Conservation (phyloP, 2,797 vertebrate genomes). For the Mastacembelus armatus region DNA sequence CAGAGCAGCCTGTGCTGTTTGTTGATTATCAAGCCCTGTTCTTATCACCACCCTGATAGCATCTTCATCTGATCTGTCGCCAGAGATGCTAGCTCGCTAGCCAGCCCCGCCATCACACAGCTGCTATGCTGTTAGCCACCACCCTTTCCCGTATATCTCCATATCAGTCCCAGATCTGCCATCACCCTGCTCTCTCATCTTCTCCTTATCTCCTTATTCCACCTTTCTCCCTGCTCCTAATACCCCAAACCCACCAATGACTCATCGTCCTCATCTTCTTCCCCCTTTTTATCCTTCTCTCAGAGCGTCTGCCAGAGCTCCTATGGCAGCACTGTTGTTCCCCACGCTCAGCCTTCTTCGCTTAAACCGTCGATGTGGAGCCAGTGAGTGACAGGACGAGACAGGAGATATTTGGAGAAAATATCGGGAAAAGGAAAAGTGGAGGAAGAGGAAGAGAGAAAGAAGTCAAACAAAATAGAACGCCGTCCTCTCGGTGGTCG, state of each 20-base stretch:
- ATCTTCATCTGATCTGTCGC: slow-evolving; percentile 88
- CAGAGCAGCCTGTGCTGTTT: slow-evolving; percentile 73
- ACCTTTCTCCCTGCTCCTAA: slow-evolving; percentile 71
- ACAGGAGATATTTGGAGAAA: slow-evolving; percentile 31
- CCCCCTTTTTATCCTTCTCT: slow-evolving; percentile 61
- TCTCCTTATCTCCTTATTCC: slow-evolving; percentile 80
- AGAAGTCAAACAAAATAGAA: slow-evolving; percentile 2
- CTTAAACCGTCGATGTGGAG: slow-evolving; percentile 43
- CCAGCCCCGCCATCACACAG: slow-evolving; percentile 54
- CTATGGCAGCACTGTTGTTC: slow-evolving; percentile 40
- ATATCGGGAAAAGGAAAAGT: slow-evolving; percentile 14
- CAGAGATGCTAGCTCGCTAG: slow-evolving; percentile 66
- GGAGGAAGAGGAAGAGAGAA: slow-evolving; percentile 9
- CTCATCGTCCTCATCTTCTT: slow-evolving; percentile 55
- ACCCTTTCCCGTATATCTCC: slow-evolving; percentile 54
- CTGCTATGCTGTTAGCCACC: slow-evolving; percentile 44
- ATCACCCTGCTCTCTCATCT: slow-evolving; percentile 77
- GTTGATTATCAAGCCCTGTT: slow-evolving; percentile 75
- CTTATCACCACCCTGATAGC: slow-evolving; percentile 84
- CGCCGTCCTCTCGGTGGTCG: slow-evolving; percentile 23
- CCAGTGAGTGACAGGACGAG: slow-evolving; percentile 51
- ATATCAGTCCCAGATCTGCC: slow-evolving; percentile 79
- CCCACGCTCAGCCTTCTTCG: slow-evolving; percentile 35
- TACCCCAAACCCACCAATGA: slow-evolving; percentile 66
- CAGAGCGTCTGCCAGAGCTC: slow-evolving; percentile 49